These are phyloP conservation scores for Melierax canorus DNA, from an alignment of 2,113 vertebrate species.

Conservation along the genomic window DNA sequence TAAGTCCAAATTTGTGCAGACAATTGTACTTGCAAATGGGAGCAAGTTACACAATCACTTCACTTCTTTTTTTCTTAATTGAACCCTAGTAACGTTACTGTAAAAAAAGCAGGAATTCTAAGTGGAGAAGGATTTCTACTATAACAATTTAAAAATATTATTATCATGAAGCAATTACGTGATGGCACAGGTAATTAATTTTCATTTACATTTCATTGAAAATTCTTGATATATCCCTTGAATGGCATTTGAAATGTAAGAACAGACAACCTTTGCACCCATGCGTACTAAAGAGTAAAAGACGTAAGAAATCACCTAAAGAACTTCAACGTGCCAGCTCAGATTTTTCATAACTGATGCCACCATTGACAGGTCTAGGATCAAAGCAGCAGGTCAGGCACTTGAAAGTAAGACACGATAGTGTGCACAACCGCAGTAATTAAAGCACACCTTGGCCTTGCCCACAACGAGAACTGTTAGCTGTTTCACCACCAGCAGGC, in stretches of 20 bases:
- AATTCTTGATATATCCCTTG: not conserved
- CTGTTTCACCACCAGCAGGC: not conserved
- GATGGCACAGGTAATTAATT: not conserved
- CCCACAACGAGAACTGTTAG: not conserved
- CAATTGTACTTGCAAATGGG: not conserved
- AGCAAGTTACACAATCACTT: not conserved
- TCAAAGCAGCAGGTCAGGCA: slow-evolving; percentile 21
- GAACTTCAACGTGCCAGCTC: not conserved
- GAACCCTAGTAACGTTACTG: not conserved
- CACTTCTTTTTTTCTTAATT: not conserved
- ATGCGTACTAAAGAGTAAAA: not conserved
- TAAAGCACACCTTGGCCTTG: not conserved
- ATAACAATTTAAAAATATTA: not conserved
- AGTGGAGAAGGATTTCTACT: not conserved
- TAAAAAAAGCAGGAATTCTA: not conserved
- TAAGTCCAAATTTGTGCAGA: not conserved
- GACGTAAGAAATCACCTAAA: not conserved
- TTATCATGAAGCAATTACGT: not conserved
- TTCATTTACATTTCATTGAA: not conserved
- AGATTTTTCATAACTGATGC: not conserved
- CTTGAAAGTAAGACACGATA: not conserved
- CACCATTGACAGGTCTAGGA: not conserved
- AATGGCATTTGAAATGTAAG: not conserved
- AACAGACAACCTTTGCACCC: not conserved
- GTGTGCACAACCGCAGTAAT: not conserved